A percentile compares a stretch with the other conserved stretches of the same genome.
These are phyloP conservation scores for Panagrolaimus sp. DNA, from an alignment of 1,140 invertebrate genomes.

Conservation along the genomic window DNA sequence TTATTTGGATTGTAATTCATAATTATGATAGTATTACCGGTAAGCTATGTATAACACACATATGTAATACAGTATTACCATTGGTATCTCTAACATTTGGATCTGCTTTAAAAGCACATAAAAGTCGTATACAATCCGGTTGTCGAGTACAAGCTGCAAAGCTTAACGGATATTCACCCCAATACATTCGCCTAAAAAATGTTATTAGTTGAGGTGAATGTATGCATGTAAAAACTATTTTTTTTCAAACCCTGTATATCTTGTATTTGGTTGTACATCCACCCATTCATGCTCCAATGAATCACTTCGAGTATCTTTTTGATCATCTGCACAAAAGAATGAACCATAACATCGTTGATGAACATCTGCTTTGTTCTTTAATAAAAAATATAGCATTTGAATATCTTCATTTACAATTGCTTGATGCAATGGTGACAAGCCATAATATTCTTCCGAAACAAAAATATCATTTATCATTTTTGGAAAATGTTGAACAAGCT, in stretches of 20 bases:
- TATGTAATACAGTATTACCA: slow-evolving; percentile 89
- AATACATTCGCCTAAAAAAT: slow-evolving; percentile 78
- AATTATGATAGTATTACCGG: slow-evolving; percentile 62
- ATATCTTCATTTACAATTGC: slow-evolving; percentile 97
- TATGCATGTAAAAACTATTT: too few species aligned
- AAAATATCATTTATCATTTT: slow-evolving; percentile 93
- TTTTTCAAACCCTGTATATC: slow-evolving; percentile 91
- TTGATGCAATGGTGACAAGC: slow-evolving; percentile 70
- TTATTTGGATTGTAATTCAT: background rate
- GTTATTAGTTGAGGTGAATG: too few species aligned
- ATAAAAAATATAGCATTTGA: slow-evolving; percentile 85
- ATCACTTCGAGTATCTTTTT: slow-evolving; percentile 79
- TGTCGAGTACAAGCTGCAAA: slow-evolving; percentile 91
- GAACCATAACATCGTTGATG: slow-evolving; percentile 83
- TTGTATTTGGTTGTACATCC: slow-evolving; percentile 73
- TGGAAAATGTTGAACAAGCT: slow-evolving; percentile 81
- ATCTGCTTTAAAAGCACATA: slow-evolving; percentile 82
- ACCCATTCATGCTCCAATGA: slow-evolving; percentile 83
- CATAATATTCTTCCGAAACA: slow-evolving; percentile 90
- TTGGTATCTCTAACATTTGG: slow-evolving; percentile 89
- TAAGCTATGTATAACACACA: slow-evolving; percentile 90
- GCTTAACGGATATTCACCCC: slow-evolving; percentile 92
- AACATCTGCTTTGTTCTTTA: slow-evolving; percentile 81
- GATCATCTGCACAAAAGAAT: slow-evolving; percentile 93
- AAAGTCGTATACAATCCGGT: slow-evolving; percentile 88